Conservation (phyloP, 1,140 invertebrate genomes). For the honey bee (Apis mellifera) region DNA sequence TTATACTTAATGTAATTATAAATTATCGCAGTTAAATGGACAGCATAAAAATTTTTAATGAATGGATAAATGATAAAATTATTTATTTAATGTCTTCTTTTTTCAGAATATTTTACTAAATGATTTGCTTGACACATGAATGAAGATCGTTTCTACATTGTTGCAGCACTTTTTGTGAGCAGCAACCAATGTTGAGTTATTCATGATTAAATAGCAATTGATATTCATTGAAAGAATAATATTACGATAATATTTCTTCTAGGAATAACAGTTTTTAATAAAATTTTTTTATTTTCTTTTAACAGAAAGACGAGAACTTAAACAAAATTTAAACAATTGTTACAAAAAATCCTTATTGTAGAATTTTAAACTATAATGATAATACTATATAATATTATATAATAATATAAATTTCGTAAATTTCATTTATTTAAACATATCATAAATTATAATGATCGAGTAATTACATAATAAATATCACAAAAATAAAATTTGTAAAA, state of each 20-base stretch:
- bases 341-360: no score
- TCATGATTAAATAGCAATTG: conserved; percentile 21
- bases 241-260: neutral
- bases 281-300: no score
- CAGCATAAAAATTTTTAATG: neutral
- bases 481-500: no score
- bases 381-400: no score
- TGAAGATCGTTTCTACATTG: conserved; percentile 35
- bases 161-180: neutral
- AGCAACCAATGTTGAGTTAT: neutral
- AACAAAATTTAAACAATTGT: no score
- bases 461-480: no score
- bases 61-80: neutral
- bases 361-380: no score
- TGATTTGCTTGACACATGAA: conserved; percentile 10
- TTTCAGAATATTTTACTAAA: neutral
- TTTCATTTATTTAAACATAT: no score
- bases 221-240: neutral
- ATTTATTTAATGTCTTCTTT: neutral
- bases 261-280: no score
- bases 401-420: no score
- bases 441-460: no score
- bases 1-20: neutral
- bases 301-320: no score
- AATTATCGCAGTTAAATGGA: neutral